Conservation (phyloP, 2,113 vertebrate genomes). For the Psilopsiagon aurifrons region DNA sequence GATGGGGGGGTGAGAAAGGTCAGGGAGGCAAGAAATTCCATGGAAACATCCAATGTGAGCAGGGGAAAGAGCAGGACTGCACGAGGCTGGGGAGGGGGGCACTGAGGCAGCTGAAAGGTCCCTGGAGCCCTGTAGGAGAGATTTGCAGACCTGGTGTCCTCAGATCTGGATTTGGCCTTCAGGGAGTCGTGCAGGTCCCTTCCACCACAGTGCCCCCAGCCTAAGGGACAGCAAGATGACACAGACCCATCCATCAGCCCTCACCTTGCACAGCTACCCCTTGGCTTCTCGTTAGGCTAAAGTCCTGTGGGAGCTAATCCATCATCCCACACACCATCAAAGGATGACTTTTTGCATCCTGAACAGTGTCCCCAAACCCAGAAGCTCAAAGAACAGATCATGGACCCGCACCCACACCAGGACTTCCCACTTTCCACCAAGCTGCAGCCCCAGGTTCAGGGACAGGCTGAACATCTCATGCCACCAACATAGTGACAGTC, state of each 20-base stretch:
- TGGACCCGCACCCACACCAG: fast-evolving
- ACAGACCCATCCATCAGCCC: fast-evolving
- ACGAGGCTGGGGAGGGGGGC: neutral
- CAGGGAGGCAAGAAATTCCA: slow-evolving; percentile 17
- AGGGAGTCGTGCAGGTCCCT: fast-evolving
- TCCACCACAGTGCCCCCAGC: neutral
- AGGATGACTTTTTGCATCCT: neutral
- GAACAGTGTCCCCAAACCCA: neutral
- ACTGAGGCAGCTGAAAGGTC: neutral
- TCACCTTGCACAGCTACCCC: neutral
- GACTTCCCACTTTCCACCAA: neutral
- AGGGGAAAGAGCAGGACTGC: neutral
- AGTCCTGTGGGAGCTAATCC: neutral
- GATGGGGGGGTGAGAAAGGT: slow-evolving; percentile 19
- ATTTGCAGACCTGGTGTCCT: neutral
- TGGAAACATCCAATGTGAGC: neutral
- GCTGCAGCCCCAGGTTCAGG: neutral
- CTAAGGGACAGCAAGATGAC: fast-evolving
- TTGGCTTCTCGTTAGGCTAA: neutral
- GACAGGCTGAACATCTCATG: neutral
- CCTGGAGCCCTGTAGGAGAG: neutral
- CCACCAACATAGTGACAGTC: fast-evolving
- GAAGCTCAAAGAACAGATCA: neutral
- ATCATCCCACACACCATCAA: fast-evolving
- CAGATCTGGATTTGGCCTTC: neutral